These are phyloP conservation scores for Sicus ferrugineus DNA, from an alignment of 2,888 invertebrate genomes.

Conservation along the genomic window DNA sequence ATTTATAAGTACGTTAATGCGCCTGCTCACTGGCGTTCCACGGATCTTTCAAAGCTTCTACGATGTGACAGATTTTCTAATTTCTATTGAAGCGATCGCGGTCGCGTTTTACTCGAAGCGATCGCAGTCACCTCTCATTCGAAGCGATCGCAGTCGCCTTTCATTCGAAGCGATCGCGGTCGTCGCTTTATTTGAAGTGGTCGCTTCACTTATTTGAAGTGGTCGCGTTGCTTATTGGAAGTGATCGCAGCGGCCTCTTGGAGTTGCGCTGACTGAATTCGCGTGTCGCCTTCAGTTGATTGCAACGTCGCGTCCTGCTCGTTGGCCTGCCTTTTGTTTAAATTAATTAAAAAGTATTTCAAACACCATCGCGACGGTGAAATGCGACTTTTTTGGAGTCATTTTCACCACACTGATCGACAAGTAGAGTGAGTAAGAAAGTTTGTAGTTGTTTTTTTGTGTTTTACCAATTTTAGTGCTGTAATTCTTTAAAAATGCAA, in stretches of 20 bases:
- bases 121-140: neutral
- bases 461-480: too few species aligned
- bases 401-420: neutral
- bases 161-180: neutral
- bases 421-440: neutral
- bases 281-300: too few species aligned
- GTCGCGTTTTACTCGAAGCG: neutral
- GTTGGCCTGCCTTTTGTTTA: neutral
- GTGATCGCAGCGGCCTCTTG: too few species aligned
- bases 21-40: constrained; percentile 12
- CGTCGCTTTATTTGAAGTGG: neutral
- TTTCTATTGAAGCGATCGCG: constrained; percentile 49
- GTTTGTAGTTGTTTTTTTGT: too few species aligned
- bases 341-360: constrained; percentile 24
- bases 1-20: constrained; percentile 19
- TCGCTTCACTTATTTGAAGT: too few species aligned
- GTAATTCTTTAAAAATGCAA: too few species aligned
- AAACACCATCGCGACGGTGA: neutral
- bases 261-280: too few species aligned
- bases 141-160: constrained; percentile 1
- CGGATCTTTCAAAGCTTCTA: constrained; percentile 31
- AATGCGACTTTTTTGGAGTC: constrained; percentile 5
- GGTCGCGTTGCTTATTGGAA: too few species aligned
- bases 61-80: constrained; percentile 60
- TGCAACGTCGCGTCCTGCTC: too few species aligned